Evolutionary conservation across 2,888 invertebrate genomes (phyloP), one percentile per base, ranked within the genome.

Genomic region (Hylaea fasciaria): DNA sequence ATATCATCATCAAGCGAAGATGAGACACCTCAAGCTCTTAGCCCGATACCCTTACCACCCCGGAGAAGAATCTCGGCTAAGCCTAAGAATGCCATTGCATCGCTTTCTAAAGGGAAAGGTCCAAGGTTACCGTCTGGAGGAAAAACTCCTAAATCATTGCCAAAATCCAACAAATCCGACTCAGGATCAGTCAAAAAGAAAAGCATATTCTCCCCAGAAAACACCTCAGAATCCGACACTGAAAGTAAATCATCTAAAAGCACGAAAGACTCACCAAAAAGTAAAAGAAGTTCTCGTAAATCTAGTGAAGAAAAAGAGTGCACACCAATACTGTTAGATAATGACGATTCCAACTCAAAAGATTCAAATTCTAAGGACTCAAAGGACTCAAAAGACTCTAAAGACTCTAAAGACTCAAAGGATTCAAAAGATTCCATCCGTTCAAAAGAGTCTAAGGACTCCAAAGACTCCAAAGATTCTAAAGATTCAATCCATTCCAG

Each of bases 121-220:
- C 76, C 83, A 1, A 79, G 85, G 47, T 60, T 80, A 0, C 70
- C 85, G 0, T 72, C 84, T 1, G 93, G 92, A 0, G 92, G 81
- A 0, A 92, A 92, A 72, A 91, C 91, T 43, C 87, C 89, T 0
- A 94, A 93, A 82, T 81, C 90, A 0, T 71, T 83, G 37, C 76
- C 82, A 16, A 93, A 93, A 76, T 68, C 86, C 0, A 65, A 74
- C 35, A 77, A 83, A 57, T 70, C 80, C 56, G 82, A 85, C 57
- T 68, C 81, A 1, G 81, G 82, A 45, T 79, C 82, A 1, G 77
- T 83, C 44, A 96, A 95, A 76, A 95, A 95, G 81, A 96, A 96
- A 79, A 96, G 96, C 76, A 96, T 96, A 75, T 96, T 96, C 76
- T 96, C 96, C 54, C 96, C 96, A 0, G 96, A 96, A 70, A 96